Conservation (phyloP, 2,113 vertebrate species). For the Silurus glanis region DNA sequence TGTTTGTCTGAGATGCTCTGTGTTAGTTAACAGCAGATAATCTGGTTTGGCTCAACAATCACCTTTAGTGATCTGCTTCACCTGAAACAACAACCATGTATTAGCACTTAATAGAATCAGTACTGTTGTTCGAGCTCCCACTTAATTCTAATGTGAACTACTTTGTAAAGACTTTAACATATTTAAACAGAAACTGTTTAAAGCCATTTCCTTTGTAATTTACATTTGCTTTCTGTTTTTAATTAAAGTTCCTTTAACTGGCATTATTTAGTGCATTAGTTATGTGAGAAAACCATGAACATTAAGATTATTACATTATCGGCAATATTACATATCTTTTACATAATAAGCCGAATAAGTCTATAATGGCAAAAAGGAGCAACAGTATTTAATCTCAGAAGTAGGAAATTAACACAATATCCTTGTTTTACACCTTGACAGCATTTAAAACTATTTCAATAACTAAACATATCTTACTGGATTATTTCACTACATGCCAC, state of each 20-base stretch:
- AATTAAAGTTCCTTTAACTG: neutral
- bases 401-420: neutral
- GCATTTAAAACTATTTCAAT: neutral
- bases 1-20: conserved; percentile 15
- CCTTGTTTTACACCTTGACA: neutral
- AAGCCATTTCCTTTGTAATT: neutral
- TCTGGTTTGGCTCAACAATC: neutral
- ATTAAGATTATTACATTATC: neutral
- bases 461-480: neutral
- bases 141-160: neutral
- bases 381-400: neutral
- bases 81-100: neutral
- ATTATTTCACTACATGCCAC: neutral
- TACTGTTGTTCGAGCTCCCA: neutral
- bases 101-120: conserved; percentile 1
- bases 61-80: neutral
- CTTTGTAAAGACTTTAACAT: neutral
- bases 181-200: neutral
- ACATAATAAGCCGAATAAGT: neutral
- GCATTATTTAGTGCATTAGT: neutral
- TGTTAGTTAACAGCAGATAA: neutral
- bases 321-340: neutral
- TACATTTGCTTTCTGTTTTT: neutral
- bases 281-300: neutral
- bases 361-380: neutral